Evolutionary conservation across 2,797 vertebrate genomes (phyloP).

Genomic region (Muscicapa comitata): DNA sequence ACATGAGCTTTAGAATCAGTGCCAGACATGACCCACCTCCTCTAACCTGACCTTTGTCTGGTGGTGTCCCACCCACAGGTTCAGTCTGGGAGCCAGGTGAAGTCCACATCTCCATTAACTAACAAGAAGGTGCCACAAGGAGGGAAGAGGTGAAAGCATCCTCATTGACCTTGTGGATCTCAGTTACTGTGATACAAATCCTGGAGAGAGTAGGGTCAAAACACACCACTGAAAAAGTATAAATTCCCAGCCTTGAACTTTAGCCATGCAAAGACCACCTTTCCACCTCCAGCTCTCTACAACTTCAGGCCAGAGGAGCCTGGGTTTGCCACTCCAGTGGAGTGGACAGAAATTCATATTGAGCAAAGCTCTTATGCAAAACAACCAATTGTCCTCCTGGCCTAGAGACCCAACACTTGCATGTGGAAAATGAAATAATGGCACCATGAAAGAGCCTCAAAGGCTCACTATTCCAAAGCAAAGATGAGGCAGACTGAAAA

Average conservation of each 20-base stretch:
- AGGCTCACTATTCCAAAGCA: not conserved
- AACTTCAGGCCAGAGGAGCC: not conserved
- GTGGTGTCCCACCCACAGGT: not conserved
- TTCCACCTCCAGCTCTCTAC: not conserved
- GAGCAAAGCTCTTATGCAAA: not conserved
- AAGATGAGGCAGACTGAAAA: not conserved
- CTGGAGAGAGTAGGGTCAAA: not conserved
- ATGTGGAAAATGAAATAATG: not conserved
- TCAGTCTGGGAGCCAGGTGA: not conserved
- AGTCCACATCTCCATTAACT: not conserved
- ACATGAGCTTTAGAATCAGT: not conserved
- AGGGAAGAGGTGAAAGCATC: not conserved
- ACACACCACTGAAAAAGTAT: not conserved
- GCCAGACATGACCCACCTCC: not conserved
- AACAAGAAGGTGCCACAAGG: not conserved
- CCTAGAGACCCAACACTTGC: not conserved
- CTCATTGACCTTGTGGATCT: not conserved
- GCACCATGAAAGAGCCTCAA: not conserved
- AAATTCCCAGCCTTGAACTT: not conserved
- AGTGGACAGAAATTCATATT: not conserved
- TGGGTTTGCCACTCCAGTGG: not conserved
- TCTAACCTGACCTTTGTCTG: not conserved
- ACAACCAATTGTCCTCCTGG: not conserved
- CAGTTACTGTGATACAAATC: not conserved
- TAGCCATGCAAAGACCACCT: not conserved